Conservation (phyloP, 2,888 invertebrate species). For the Thelaira solivaga region DNA sequence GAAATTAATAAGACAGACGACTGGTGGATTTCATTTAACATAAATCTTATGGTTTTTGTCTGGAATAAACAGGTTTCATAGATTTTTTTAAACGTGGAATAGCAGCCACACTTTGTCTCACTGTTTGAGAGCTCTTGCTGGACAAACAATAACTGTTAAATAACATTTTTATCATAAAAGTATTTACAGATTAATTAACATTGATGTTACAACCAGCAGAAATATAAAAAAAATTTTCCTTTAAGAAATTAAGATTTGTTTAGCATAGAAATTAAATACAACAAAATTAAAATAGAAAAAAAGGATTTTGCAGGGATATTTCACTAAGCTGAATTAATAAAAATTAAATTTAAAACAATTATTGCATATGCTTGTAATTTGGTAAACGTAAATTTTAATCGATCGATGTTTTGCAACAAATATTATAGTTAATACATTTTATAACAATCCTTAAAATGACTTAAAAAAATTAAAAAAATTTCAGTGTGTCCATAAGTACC, state of each 20-base stretch:
- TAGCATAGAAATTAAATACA: not conserved
- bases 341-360: slow-evolving; percentile 38
- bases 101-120: not conserved
- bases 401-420: slow-evolving; percentile 23
- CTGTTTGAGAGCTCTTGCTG: slow-evolving; percentile 28
- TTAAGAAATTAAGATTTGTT: not conserved
- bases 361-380: slow-evolving; percentile 50
- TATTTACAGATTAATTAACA: no score
- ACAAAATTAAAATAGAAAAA: no score
- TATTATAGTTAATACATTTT: not conserved
- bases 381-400: slow-evolving; percentile 7
- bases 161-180: not conserved
- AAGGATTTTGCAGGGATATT: slow-evolving; percentile 54
- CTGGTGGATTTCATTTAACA: not conserved
- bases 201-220: not conserved
- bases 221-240: not conserved
- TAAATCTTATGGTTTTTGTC: not conserved
- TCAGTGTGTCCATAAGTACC: slow-evolving; percentile 56
- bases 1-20: slow-evolving; percentile 20
- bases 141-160: not conserved
- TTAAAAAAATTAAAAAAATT: not conserved
- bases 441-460: no score
- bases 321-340: not conserved
- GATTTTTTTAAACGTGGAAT: slow-evolving; percentile 21
- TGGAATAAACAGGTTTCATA: slow-evolving; percentile 13